A percentile compares a stretch with the other conserved stretches of the same genome.
phyloP scores from a whole-genome alignment of 2,113 vertebrate species.

The Dromaius novaehollandiae region DNA sequence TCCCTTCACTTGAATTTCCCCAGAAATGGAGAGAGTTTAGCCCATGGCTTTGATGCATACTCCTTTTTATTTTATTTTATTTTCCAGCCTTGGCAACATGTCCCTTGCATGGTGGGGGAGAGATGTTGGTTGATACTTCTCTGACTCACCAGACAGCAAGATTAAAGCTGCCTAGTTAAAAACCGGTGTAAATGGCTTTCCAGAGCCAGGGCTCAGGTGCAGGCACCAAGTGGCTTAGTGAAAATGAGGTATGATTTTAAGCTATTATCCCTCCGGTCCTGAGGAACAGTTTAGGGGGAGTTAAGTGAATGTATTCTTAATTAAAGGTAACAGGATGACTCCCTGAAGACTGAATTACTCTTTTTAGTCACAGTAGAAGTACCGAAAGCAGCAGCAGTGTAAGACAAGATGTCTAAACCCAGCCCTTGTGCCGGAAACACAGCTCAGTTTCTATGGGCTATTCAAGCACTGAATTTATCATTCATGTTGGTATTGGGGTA shows the following conservation, averaged over 20 bases:
- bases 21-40: neutral
- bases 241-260: neutral
- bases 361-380: neutral
- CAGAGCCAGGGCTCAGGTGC: neutral
- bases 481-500: too few species aligned
- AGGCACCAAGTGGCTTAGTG: neutral
- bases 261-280: neutral
- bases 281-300: neutral
- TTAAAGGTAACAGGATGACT: neutral
- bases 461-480: too few species aligned
- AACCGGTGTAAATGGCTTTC: neutral
- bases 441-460: fast-evolving
- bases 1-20: neutral
- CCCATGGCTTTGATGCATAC: too few species aligned
- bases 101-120: neutral
- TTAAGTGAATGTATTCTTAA: neutral
- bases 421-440: neutral
- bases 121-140: too few species aligned
- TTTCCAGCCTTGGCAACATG: neutral
- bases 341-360: neutral
- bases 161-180: neutral
- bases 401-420: neutral
- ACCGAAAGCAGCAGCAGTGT: neutral
- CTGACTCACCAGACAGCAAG: neutral
- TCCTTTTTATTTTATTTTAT: neutral